Base-by-base conservation (phyloP, 2,113 vertebrate species). In the Collichthys lucidus region DNA sequence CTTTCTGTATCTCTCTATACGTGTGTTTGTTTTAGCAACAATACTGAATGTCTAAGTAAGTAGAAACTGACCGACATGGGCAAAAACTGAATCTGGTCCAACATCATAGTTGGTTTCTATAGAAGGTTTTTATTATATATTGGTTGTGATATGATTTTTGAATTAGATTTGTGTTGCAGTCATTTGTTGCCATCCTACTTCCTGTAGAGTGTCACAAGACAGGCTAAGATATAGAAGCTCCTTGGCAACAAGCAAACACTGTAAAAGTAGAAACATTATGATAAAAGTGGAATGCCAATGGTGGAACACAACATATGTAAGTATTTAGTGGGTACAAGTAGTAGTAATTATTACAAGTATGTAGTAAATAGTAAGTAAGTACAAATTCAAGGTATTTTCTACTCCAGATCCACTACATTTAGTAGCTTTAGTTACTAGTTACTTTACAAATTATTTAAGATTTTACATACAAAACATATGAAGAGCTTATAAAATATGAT, bases 21-120 rank as follows among this genome's bases (percentile, higher is more conserved):
- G 56, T 31, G 12, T 50, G 68, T 44, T 14, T 64, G 31, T 74
- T 74, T 67, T 26, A 72, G 56, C 11, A 56, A 11, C 12, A 49
- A 22, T 12, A 16, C 4, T 6, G 5, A 59, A 53, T 6, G 3
- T 6, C 35, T 26, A 52, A 29, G 22, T n/a, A 24, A 35, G 11
- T n/a, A 50, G 24, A 62, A n/a, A 55, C 12, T 44, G 4, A 74
- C 4, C 0, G 2, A 20, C 46, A 14, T 6, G 14, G 49, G 11
- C 16, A n/a, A 57, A 24, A 63, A 56, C 0, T 53, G 2, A 26
- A 29, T 73, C 17, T 70, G 42, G 17, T 59, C 3, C 3, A 22
- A 16, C 35, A 8, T 63, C 31, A 53, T 19, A 29, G 57, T 20
- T 35, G 10, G 4, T 63, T 29, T 35, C 22, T 40, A 44, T 26